Evolutionary conservation across 2,888 invertebrate species (phyloP).

Genomic region (Drosophila fulvimacula): DNA sequence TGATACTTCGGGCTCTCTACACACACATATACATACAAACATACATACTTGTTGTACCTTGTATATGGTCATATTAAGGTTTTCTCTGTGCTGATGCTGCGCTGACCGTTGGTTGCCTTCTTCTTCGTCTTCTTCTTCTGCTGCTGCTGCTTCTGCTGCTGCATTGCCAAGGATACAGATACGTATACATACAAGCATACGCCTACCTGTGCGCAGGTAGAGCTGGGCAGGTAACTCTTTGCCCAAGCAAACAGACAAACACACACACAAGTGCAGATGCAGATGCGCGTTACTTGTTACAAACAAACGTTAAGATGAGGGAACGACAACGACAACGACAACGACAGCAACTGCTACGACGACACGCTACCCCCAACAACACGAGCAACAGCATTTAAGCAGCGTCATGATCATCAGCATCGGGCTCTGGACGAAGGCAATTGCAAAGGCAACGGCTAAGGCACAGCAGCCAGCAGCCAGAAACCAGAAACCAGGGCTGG

Average conservation of each 20-base stretch:
- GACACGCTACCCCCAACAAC: slow-evolving; percentile 54
- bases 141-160: slow-evolving; percentile 44
- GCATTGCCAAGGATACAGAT: slow-evolving; percentile 57
- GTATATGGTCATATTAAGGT: slow-evolving; percentile 50
- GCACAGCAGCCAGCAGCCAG: slow-evolving; percentile 39
- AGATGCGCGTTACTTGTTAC: slow-evolving; percentile 74
- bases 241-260: slow-evolving; percentile 56
- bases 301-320: slow-evolving; percentile 64
- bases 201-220: slow-evolving; percentile 77
- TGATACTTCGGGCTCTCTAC: slow-evolving; percentile 22
- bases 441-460: slow-evolving; percentile 35
- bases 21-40: neutral
- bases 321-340: slow-evolving; percentile 37
- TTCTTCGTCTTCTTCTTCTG: slow-evolving; percentile 38
- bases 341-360: slow-evolving; percentile 36
- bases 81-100: slow-evolving; percentile 46
- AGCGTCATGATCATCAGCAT: slow-evolving; percentile 57
- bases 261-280: slow-evolving; percentile 47
- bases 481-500: slow-evolving; percentile 48
- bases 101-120: slow-evolving; percentile 55
- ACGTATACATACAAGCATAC: slow-evolving; percentile 56
- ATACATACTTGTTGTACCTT: slow-evolving; percentile 9
- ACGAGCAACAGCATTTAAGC: slow-evolving; percentile 43
- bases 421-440: slow-evolving; percentile 45
- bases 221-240: slow-evolving; percentile 70